Base-by-base conservation (phyloP, 2,888 invertebrate genomes). In the Belgica antarctica region DNA sequence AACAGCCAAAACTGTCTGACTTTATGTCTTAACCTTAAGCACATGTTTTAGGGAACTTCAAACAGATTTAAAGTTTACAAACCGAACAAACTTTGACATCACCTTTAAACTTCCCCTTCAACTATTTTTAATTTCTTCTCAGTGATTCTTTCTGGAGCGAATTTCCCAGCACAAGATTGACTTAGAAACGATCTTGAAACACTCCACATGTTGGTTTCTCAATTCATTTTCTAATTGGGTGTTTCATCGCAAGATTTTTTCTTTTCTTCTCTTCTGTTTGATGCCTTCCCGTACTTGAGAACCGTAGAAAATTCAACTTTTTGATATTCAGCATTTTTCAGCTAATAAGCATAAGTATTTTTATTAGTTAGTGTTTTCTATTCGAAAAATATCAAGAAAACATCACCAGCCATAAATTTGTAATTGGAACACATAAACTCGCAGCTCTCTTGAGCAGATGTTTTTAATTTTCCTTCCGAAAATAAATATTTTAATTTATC, bases 391-490 rank as follows among this genome's bases (percentile, higher is more conserved):
- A 27, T 61, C 28, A 61, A 28, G 7, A 34, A 36, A 57, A 57
- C 22, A 68, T 52, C 52, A 31, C 27, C 28, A 52, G 52, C 47
- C 68, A 68, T 68, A 68, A 68, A 68, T 68, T 68, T 68, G 68
- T 68, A 68, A 68, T 68, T 57, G 52, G 57, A 68, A 57, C 68
- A 24, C 34, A 19, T 17, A 31, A 25, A 62, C 57, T 31, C 34
- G 7, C n/a, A 31, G n/a, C n/a, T 25, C 22, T 41, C 46, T 63
- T 46, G n/a, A 68, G 52, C 68, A 68, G 68, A 68, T 68, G 68
- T 68, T 68, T 68, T 68, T 68, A 68, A 68, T 68, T 68, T 68
- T 68, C 47, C 28, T 57, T 52, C 27, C 57, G 28, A 68, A 65
- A 65, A 65, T 25, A 65, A 24, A 65, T 41, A 46, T 46, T 34